These are phyloP conservation scores for Drosophila falleni DNA, from an alignment of 2,888 invertebrate genomes.

Conservation along the genomic window DNA sequence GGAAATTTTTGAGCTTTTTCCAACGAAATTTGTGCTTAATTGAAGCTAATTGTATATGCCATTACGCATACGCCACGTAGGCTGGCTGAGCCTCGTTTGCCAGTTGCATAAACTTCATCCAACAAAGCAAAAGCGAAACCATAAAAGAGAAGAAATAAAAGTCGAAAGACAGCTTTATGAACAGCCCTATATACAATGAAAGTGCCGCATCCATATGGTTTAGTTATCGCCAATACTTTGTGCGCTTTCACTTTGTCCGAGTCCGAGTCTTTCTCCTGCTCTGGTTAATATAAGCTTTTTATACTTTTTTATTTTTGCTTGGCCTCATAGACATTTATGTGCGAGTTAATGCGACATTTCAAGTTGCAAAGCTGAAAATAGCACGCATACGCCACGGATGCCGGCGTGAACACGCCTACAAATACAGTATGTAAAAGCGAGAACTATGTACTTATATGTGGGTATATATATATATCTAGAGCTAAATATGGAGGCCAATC, in stretches of 20 bases:
- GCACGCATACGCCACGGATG: slow-evolving; percentile 81
- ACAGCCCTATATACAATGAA: slow-evolving; percentile 2
- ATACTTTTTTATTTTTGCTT: slow-evolving; percentile 3
- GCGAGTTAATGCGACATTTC: slow-evolving; percentile 64
- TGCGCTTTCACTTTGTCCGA: slow-evolving; percentile 52
- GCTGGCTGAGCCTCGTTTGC: neutral
- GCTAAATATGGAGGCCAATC: slow-evolving; percentile 58
- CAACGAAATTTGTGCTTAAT: slow-evolving; percentile 4
- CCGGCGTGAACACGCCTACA: slow-evolving; percentile 58
- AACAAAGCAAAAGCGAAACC: slow-evolving; percentile 37
- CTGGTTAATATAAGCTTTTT: slow-evolving; percentile 14
- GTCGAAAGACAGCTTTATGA: slow-evolving; percentile 30
- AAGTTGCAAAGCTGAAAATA: slow-evolving; percentile 70
- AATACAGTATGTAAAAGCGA: slow-evolving; percentile 32
- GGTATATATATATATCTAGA: slow-evolving; percentile 24
- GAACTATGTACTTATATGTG: slow-evolving; percentile 12
- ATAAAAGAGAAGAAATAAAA: slow-evolving; percentile 32
- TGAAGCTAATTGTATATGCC: slow-evolving; percentile 26
- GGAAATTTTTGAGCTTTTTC: neutral
- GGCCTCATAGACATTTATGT: slow-evolving; percentile 35
- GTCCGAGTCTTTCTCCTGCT: slow-evolving; percentile 51
- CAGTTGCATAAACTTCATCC: slow-evolving; percentile 36
- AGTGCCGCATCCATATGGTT: slow-evolving; percentile 39
- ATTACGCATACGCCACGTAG: slow-evolving; percentile 55
- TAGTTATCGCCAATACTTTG: slow-evolving; percentile 29